phyloP scores from a whole-genome alignment of 2,888 invertebrate species.

The Rhyacophila evoluta region DNA sequence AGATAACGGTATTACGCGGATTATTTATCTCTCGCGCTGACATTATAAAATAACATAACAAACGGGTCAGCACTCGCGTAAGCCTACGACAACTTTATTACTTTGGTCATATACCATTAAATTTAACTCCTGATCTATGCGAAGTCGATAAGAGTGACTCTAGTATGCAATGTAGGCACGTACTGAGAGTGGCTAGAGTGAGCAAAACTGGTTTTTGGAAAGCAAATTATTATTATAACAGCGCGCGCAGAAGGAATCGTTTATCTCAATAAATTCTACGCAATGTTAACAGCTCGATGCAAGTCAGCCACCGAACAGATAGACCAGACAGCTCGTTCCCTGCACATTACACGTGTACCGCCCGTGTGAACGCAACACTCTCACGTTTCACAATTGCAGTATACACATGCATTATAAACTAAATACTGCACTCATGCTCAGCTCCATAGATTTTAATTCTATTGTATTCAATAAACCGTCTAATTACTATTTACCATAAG shows the following conservation, averaged over 20 bases:
- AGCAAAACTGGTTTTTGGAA: constrained; percentile 8
- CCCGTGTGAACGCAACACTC: too few relatives aligned
- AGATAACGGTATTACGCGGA: neutral
- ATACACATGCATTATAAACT: too few relatives aligned
- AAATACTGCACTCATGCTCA: too few relatives aligned
- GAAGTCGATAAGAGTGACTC: too few relatives aligned
- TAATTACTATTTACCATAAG: too few relatives aligned
- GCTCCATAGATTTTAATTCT: too few relatives aligned
- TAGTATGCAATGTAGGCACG: too few relatives aligned
- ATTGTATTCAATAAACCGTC: too few relatives aligned
- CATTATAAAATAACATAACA: neutral
- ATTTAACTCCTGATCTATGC: neutral
- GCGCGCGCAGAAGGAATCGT: neutral
- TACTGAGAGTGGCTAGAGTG: neutral
- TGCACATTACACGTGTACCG: too few relatives aligned
- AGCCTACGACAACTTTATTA: constrained; percentile 8
- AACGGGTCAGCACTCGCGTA: neutral
- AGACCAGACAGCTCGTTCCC: too few relatives aligned
- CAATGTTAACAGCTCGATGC: neutral
- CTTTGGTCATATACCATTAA: constrained; percentile 7
- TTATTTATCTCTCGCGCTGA: neutral
- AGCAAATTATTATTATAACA: neutral
- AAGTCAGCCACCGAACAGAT: too few relatives aligned
- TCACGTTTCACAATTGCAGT: too few relatives aligned
- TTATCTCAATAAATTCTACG: neutral